Evolutionary conservation across 2,113 vertebrate species (phyloP).

Genomic region (Empidonax traillii): DNA sequence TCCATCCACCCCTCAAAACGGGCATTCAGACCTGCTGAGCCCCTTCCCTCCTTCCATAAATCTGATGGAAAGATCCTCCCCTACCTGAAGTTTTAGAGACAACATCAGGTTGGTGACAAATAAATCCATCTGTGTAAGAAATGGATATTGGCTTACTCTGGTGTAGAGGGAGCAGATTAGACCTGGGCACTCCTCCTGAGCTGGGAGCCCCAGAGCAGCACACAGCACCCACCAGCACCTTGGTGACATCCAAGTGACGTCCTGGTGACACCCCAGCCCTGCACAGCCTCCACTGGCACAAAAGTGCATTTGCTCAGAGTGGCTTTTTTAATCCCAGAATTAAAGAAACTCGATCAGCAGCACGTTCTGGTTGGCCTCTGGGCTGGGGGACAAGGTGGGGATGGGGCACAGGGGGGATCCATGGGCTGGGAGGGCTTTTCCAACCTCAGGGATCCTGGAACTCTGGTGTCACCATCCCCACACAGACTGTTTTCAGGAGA

Average conservation of each 20-base stretch:
- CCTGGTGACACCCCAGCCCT: background rate
- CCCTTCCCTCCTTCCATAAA: background rate
- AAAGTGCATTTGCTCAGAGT: background rate
- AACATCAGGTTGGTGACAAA: background rate
- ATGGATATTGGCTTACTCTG: background rate
- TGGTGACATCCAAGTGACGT: background rate
- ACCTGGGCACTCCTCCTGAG: background rate
- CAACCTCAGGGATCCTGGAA: accelerated
- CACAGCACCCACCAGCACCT: accelerated
- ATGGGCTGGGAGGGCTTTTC: background rate
- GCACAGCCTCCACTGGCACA: background rate
- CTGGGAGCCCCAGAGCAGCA: background rate
- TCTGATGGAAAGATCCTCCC: background rate
- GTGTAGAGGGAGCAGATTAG: background rate
- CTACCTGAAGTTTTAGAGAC: background rate
- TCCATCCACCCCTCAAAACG: background rate
- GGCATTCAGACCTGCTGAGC: background rate
- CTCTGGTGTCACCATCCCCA: background rate
- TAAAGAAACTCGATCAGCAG: background rate
- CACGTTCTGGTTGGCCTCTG: background rate
- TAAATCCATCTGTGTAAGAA: background rate
- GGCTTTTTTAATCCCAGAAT: background rate
- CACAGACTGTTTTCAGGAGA: background rate
- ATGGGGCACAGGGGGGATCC: accelerated
- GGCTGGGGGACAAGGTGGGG: background rate